Evolutionary conservation across 2,888 invertebrate species (phyloP).

Genomic region (Melikaiella ostensackeni): DNA sequence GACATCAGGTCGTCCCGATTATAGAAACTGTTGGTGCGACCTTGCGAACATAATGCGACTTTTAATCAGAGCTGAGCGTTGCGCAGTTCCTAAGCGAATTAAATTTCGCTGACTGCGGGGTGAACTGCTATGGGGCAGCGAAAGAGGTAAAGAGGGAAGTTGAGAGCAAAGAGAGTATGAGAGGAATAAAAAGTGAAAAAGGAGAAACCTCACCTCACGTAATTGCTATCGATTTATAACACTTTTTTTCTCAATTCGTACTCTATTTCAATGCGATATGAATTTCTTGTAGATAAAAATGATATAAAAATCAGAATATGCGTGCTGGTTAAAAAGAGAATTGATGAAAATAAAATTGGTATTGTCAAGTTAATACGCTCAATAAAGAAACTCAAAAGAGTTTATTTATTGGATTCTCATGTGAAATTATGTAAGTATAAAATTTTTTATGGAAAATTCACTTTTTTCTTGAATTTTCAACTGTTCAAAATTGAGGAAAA

Average conservation of each 20-base stretch:
- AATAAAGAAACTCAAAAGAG: too few species aligned
- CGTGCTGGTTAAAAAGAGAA: too few species aligned
- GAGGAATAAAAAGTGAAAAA: slow-evolving; percentile 30
- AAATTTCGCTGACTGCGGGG: slow-evolving; percentile 51
- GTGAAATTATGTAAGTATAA: too few species aligned
- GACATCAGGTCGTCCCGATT: slow-evolving; percentile 6
- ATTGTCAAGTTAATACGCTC: too few species aligned
- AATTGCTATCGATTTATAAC: slow-evolving; percentile 38
- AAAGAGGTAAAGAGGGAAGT: slow-evolving; percentile 41
- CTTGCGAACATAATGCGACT: slow-evolving; percentile 36
- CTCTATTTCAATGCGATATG: neutral
- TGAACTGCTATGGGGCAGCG: slow-evolving; percentile 48
- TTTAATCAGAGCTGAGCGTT: slow-evolving; percentile 36
- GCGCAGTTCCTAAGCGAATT: slow-evolving; percentile 51
- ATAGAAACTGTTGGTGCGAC: slow-evolving; percentile 24
- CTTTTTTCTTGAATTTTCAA: too few species aligned
- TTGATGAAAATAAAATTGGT: too few species aligned
- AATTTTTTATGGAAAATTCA: too few species aligned
- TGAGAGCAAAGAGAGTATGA: slow-evolving; percentile 22
- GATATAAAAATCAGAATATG: too few species aligned
- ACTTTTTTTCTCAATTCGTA: slow-evolving; percentile 8
- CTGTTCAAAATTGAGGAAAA: too few species aligned
- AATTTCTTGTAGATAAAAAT: too few species aligned
- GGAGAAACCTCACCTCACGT: slow-evolving; percentile 20
- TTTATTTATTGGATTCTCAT: too few species aligned